phyloP scores from a whole-genome alignment of 2,113 vertebrate species.

The Centrocercus urophasianus region DNA sequence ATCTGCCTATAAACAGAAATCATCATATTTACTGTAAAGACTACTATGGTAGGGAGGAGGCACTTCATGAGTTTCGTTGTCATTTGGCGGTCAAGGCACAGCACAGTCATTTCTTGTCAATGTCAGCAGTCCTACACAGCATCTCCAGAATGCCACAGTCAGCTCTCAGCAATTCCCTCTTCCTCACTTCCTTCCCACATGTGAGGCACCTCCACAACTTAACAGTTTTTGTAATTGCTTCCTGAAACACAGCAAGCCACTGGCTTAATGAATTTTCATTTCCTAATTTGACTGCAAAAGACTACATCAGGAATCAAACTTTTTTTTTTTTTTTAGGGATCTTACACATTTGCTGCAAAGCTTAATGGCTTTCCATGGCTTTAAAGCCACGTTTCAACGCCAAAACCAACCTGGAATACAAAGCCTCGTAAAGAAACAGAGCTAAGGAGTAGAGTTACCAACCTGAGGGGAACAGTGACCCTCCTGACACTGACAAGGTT shows the following conservation, averaged over 20 bases:
- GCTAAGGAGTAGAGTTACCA: not conserved
- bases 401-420: not conserved
- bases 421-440: not conserved
- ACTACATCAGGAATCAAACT: not conserved
- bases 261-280: not conserved
- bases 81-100: not conserved
- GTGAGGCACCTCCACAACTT: not conserved
- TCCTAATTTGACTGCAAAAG: not conserved
- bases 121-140: not conserved
- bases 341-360: not conserved
- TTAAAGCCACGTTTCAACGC: not conserved
- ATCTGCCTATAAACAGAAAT: not conserved
- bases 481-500: not conserved
- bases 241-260: not conserved
- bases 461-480: not conserved
- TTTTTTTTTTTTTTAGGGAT: not conserved
- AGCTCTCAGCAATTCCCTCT: not conserved
- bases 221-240: not conserved
- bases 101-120: not conserved
- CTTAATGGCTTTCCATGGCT: not conserved
- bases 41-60: not conserved
- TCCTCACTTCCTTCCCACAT: not conserved
- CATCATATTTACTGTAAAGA: not conserved
- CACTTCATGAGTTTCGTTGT: not conserved
- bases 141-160: not conserved